Conservation (phyloP, 2,113 vertebrate species). For the Chunga burmeisteri region DNA sequence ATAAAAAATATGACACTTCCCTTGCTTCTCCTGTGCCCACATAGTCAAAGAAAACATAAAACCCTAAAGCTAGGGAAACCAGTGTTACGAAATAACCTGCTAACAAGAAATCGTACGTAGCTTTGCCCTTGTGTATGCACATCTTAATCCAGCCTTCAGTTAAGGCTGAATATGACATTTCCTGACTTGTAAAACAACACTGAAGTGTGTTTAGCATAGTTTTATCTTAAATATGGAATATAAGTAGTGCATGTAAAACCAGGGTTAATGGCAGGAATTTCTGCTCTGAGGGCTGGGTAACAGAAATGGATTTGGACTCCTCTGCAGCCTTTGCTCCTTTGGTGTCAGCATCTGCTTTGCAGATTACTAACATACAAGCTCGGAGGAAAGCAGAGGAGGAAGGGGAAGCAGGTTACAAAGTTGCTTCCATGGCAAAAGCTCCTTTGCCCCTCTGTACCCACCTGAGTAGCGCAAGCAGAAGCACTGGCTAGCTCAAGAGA, state of each 20-base stretch:
- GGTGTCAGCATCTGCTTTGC: not conserved
- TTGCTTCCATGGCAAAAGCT: not conserved
- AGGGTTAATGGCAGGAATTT: not conserved
- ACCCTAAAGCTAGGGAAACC: not conserved
- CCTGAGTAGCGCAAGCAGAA: not conserved
- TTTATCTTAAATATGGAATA: not conserved
- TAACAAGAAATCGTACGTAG: not conserved
- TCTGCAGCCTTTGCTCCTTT: not conserved
- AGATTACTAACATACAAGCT: not conserved
- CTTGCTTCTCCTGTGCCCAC: slow-evolving; percentile 1
- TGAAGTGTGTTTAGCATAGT: not conserved
- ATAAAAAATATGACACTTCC: slow-evolving; percentile 40
- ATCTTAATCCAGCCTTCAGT: not conserved
- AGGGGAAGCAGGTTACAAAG: not conserved
- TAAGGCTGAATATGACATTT: not conserved
- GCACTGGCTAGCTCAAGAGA: not conserved
- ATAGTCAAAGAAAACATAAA: slow-evolving; percentile 22
- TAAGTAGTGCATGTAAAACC: not conserved
- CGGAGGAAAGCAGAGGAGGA: not conserved
- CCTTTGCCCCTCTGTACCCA: accelerated
- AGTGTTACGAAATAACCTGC: not conserved
- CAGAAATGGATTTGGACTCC: not conserved
- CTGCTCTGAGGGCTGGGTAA: not conserved
- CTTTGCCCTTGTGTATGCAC: not conserved
- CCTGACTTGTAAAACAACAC: not conserved